Base-by-base conservation (phyloP, 2,888 invertebrate genomes). In the Lithophane leautieri region DNA sequence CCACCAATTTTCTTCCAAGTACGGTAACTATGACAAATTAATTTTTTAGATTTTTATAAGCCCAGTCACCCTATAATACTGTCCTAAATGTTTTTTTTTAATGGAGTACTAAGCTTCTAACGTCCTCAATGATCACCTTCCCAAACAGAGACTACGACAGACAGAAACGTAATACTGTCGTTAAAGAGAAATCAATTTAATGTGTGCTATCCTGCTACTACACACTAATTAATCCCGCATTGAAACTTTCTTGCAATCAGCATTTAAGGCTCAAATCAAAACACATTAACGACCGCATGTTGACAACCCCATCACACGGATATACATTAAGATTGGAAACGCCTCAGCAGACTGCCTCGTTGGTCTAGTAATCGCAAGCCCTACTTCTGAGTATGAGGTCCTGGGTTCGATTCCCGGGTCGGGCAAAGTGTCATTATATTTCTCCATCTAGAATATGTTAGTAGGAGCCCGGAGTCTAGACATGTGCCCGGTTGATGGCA, bases 271-370 rank as follows among this genome's bases (percentile, higher is more conserved):
- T 69, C 47, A 28, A 40, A 70, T 69, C 47, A 28, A 40, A 70
- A 67, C 58, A 52, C 84, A 70, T 72, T 84, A 82, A 58, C 84
- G 84, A 68, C 80, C 76, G 70, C 78, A 77, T 62, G 89, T 91
- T 91, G 80, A 56, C 74, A 71, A 85, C 86, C 83, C 79, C 87
- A 67, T 70, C 83, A 78, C 69, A 76, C 85, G 92, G 91, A 93
- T 93, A 92, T 92, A 93, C 91, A 93, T 93, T 93, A 92, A 92
- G 92, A 93, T 93, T 89, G 90, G 91, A 91, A 90, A 88, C 73
- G 87, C 77, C 50, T 50, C 7, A 19, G 2, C 50, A 50, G 7
- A 47, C 16, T 47, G 47, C 47, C 47, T 50, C 50, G 19, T 50
- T 50, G 7, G 50, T 8, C 19, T 50, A 50, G 47, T 50, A 19